Percentiles rank a stretch among this genome's conserved stretches.
These are phyloP conservation scores for Stegophylla sp. DNA, from an alignment of 2,888 invertebrate species.

Conservation along the genomic window DNA sequence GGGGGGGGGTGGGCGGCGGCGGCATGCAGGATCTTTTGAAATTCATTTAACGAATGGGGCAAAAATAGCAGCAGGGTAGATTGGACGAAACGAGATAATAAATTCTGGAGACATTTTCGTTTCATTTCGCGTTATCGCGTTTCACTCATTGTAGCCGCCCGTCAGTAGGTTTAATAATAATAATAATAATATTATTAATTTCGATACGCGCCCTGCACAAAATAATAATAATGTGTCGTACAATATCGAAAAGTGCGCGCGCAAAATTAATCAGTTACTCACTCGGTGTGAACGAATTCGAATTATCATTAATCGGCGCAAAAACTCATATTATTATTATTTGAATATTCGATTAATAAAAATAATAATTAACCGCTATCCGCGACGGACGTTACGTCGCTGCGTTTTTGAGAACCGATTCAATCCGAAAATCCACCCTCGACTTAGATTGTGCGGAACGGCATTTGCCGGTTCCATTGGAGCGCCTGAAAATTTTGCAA, in stretches of 20 bases:
- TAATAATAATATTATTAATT: too few species aligned
- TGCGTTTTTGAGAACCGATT: conserved; percentile 4
- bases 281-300: background rate
- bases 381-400: background rate
- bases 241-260: too few species aligned
- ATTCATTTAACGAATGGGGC: background rate
- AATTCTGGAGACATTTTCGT: background rate
- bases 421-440: background rate
- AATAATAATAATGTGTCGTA: too few species aligned
- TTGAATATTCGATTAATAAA: background rate
- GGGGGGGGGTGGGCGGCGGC: background rate
- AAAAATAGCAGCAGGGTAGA: background rate
- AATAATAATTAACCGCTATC: background rate
- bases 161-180: too few species aligned
- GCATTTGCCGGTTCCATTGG: background rate
- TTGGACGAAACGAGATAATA: background rate
- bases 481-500: background rate
- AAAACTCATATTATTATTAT: too few species aligned
- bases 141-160: background rate
- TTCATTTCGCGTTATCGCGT: background rate
- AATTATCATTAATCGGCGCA: background rate
- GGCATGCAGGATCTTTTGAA: background rate
- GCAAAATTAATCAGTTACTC: too few species aligned
- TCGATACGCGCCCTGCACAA: too few species aligned
- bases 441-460: background rate